Conservation (phyloP, 2,888 invertebrate genomes). For the Dichetophora obliterata region DNA sequence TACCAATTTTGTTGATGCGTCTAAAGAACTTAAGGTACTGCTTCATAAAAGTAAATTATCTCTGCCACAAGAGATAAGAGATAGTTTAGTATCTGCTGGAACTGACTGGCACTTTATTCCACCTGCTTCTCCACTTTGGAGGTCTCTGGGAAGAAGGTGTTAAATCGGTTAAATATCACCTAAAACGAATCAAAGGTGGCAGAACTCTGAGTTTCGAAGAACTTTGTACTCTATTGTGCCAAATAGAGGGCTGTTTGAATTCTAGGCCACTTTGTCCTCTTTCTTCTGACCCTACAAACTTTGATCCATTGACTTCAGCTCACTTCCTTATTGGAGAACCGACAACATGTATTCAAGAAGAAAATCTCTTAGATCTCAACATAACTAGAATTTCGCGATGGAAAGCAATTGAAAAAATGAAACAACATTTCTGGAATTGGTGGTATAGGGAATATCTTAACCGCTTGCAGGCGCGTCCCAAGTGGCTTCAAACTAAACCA, state of each 20-base stretch:
- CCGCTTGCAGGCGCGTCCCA: neutral
- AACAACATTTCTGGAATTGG: conserved; percentile 45
- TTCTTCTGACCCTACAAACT: neutral
- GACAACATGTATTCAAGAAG: no score
- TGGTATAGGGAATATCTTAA: conserved; percentile 42
- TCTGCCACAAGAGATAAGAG: conserved; percentile 18
- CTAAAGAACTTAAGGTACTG: no score
- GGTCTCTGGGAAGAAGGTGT: conserved; percentile 46
- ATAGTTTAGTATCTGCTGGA: conserved; percentile 17
- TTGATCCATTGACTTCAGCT: no score
- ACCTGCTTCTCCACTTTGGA: conserved; percentile 44
- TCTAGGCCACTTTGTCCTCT: conserved; percentile 11
- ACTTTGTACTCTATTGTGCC: neutral
- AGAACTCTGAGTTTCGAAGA: no score
- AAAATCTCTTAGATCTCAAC: conserved; percentile 24
- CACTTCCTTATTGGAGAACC: conserved; percentile 21
- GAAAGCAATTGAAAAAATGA: conserved; percentile 39
- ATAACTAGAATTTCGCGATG: conserved; percentile 30
- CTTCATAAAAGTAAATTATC: conserved; percentile 16
- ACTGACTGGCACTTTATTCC: conserved; percentile 44
- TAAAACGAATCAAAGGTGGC: conserved; percentile 35
- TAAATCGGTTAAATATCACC: no score
- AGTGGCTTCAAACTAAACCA: neutral
- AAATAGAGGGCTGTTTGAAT: neutral
- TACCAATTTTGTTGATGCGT: conserved; percentile 48